Percentiles rank a stretch among this genome's conserved stretches.
These are phyloP conservation scores for Labroides dimidiatus DNA, from an alignment of 2,797 vertebrate species.

Conservation along the genomic window DNA sequence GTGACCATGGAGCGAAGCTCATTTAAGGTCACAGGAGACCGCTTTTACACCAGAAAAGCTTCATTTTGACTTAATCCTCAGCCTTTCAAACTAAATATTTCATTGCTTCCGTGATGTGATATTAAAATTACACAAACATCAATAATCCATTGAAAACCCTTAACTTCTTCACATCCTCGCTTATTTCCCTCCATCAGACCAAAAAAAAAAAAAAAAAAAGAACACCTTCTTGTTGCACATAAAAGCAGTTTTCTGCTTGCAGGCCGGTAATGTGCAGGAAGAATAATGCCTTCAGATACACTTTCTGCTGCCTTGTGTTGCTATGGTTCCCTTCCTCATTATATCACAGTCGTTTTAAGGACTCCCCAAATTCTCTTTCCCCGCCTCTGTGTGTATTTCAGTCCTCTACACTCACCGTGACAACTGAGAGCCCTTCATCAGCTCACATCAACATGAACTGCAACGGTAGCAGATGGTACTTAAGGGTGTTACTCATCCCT, in stretches of 20 bases:
- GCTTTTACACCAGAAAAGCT: slow-evolving; percentile 7
- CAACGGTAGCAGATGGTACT: slow-evolving; percentile 1
- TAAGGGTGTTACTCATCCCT: not conserved
- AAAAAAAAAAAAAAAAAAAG: slow-evolving; percentile 35
- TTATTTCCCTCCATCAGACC: slow-evolving; percentile 21
- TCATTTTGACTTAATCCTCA: not conserved
- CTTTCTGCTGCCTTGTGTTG: slow-evolving; percentile 26
- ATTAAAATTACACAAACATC: slow-evolving; percentile 6
- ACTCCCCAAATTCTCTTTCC: slow-evolving; percentile 25
- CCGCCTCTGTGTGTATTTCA: slow-evolving; percentile 10
- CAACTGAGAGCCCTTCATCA: slow-evolving; percentile 11
- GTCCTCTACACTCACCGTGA: not conserved
- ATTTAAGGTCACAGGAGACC: slow-evolving; percentile 19
- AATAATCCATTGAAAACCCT: not conserved
- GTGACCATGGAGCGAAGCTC: slow-evolving; percentile 17
- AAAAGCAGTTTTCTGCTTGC: slow-evolving; percentile 4
- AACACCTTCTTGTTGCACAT: slow-evolving; percentile 18
- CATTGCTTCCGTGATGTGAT: not conserved
- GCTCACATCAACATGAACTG: not conserved
- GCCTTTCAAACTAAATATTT: slow-evolving; percentile 1
- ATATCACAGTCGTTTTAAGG: slow-evolving; percentile 15
- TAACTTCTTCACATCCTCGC: not conserved
- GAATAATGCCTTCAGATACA: slow-evolving; percentile 21
- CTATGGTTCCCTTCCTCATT: slow-evolving; percentile 49
- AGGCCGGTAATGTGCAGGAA: slow-evolving; percentile 8